Conservation (phyloP, 1,140 invertebrate species). For the Hypsibius dujardini region DNA sequence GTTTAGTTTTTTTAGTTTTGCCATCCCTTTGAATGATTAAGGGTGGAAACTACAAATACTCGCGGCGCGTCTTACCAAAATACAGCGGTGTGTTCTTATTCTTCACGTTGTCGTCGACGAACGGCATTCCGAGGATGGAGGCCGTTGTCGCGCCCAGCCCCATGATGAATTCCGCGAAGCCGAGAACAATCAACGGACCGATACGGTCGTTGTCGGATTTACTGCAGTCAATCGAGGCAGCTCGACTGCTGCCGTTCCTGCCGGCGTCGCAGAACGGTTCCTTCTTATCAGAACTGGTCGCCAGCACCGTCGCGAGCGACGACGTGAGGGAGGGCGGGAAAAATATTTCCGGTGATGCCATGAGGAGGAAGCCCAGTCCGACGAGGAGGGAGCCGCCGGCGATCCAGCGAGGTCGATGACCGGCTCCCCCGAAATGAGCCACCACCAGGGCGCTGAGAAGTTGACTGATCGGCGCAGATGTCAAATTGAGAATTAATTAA, state of each 20-base stretch:
- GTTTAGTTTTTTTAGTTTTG: too few species aligned
- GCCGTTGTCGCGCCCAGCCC: not conserved
- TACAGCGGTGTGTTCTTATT: not conserved
- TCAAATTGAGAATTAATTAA: too few species aligned
- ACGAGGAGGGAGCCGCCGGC: not conserved
- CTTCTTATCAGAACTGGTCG: not conserved
- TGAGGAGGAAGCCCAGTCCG: not conserved
- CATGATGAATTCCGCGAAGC: constrained; percentile 3
- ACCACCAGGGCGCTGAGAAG: not conserved
- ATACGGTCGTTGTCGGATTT: not conserved
- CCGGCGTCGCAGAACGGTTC: not conserved
- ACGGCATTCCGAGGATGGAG: not conserved
- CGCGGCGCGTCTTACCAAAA: not conserved
- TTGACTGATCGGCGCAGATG: not conserved
- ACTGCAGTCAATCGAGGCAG: not conserved
- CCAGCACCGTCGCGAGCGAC: not conserved
- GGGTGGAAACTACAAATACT: not conserved
- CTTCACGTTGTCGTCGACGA: constrained; percentile 14
- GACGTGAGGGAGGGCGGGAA: not conserved
- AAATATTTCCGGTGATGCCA: not conserved
- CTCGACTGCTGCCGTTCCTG: not conserved
- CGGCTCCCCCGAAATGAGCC: not conserved
- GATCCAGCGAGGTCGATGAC: constrained; percentile 5
- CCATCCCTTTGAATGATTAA: not conserved
- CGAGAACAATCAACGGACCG: not conserved